phyloP scores from a whole-genome alignment of 2,113 vertebrate species.

The Chauna torquata region DNA sequence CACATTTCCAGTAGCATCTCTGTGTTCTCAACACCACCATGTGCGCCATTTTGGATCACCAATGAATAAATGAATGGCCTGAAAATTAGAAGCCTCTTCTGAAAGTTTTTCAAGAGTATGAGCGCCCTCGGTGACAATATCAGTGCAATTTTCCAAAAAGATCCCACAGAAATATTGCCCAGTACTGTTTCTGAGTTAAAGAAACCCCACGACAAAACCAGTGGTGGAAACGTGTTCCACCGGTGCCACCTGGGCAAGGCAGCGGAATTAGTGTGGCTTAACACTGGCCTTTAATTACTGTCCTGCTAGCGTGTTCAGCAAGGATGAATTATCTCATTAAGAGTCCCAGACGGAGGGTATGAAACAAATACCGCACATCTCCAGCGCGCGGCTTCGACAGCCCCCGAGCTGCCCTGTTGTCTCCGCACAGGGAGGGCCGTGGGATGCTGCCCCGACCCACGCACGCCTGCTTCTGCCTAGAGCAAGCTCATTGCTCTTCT shows the following conservation, averaged over 20 bases:
- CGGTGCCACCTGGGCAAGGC: too few relatives aligned
- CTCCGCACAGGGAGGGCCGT: rapidly evolving
- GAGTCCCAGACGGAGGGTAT: not conserved
- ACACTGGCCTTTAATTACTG: not conserved
- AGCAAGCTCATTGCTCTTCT: not conserved
- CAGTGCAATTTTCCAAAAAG: not conserved
- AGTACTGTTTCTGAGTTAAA: not conserved
- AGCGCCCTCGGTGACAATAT: not conserved
- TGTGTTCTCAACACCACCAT: not conserved
- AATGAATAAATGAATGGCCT: not conserved
- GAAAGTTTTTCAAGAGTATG: not conserved
- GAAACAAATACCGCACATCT: not conserved
- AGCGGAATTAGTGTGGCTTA: not conserved
- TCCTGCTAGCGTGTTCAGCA: not conserved
- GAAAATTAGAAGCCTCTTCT: not conserved
- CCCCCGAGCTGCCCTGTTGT: not conserved
- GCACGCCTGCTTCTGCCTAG: not conserved
- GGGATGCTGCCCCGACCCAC: not conserved
- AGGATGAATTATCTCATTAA: not conserved
- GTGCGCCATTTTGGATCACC: not conserved
- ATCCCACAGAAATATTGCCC: not conserved
- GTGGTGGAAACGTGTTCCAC: not conserved
- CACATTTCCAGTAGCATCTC: not conserved
- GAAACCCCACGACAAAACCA: not conserved
- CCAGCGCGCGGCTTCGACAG: not conserved